A percentile compares a stretch with the other conserved stretches of the same genome.
Conservation (phyloP, 1,140 invertebrate species). For the Drepana arcuata region DNA sequence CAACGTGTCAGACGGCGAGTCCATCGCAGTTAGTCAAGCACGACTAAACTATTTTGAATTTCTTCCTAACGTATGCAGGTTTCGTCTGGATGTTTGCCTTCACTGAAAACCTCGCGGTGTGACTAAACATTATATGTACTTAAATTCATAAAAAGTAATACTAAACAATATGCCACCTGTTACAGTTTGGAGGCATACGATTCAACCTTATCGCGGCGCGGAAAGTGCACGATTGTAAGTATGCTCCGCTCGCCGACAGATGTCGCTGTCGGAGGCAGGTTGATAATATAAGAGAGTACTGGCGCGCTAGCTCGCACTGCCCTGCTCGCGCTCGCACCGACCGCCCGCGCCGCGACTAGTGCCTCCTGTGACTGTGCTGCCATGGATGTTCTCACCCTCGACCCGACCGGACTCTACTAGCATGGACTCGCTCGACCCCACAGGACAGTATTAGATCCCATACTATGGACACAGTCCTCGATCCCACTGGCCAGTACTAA, state of each 20-base stretch:
- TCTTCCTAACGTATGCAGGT: no score
- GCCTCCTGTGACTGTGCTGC: constrained; percentile 47
- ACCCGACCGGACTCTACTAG: constrained; percentile 64
- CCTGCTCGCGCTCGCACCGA: constrained; percentile 32
- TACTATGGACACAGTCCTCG: constrained; percentile 34
- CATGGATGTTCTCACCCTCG: constrained; percentile 61
- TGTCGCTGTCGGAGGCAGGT: constrained; percentile 32
- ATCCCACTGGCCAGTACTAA: constrained; percentile 64
- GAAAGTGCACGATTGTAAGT: no score
- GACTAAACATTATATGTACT: no score
- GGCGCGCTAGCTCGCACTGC: constrained; percentile 42
- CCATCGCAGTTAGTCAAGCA: no score
- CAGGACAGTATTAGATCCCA: constrained; percentile 49
- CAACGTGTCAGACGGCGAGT: no score
- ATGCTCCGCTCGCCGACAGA: constrained; percentile 56
- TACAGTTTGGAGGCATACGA: no score
- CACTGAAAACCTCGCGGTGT: no score
- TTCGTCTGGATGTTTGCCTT: no score
- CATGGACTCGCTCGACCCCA: constrained; percentile 57
- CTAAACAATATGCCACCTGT: no score
- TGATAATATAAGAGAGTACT: constrained; percentile 48
- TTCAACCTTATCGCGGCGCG: no score
- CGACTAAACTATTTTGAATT: no score
- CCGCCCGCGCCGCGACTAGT: constrained; percentile 27
- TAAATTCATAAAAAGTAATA: no score